Evolutionary conservation across 2,888 invertebrate species (phyloP).

Genomic region (Drosophila sordidula): DNA sequence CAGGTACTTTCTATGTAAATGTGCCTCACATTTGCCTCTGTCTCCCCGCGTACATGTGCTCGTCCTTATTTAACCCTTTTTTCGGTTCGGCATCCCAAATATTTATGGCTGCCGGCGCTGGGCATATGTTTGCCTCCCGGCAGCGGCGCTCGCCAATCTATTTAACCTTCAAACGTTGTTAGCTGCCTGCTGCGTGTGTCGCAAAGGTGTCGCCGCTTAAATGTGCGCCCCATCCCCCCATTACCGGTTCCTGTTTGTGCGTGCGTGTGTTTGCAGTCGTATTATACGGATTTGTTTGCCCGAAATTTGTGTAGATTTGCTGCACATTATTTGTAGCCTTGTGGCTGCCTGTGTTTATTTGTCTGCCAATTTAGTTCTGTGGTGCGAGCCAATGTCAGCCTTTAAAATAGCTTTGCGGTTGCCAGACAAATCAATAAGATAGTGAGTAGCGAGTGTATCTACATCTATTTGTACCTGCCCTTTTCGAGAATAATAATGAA

Average conservation of each 20-base stretch:
- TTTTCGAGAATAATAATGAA: too few relatives aligned
- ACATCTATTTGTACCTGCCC: too few relatives aligned
- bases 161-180: slow-evolving; percentile 75
- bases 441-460: not conserved
- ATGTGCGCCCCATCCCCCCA: slow-evolving; percentile 16
- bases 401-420: slow-evolving; percentile 39
- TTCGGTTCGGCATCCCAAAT: slow-evolving; percentile 59
- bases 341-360: slow-evolving; percentile 56
- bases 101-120: slow-evolving; percentile 70
- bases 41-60: slow-evolving; percentile 3
- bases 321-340: slow-evolving; percentile 60
- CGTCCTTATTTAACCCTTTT: slow-evolving; percentile 69
- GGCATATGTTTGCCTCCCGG: slow-evolving; percentile 72
- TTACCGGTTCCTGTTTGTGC: slow-evolving; percentile 14
- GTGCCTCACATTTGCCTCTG: slow-evolving; percentile 47
- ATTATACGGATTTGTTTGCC: slow-evolving; percentile 70
- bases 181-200: slow-evolving; percentile 58
- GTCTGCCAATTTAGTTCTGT: slow-evolving; percentile 45
- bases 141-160: slow-evolving; percentile 59
- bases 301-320: slow-evolving; percentile 77
- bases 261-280: slow-evolving; percentile 41
- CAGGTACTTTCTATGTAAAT: slow-evolving; percentile 81
- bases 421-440: slow-evolving; percentile 40
- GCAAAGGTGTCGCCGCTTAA: slow-evolving; percentile 57
- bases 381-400: slow-evolving; percentile 29